Conservation (phyloP, 2,113 vertebrate species). For the Rhinoptilus africanus region DNA sequence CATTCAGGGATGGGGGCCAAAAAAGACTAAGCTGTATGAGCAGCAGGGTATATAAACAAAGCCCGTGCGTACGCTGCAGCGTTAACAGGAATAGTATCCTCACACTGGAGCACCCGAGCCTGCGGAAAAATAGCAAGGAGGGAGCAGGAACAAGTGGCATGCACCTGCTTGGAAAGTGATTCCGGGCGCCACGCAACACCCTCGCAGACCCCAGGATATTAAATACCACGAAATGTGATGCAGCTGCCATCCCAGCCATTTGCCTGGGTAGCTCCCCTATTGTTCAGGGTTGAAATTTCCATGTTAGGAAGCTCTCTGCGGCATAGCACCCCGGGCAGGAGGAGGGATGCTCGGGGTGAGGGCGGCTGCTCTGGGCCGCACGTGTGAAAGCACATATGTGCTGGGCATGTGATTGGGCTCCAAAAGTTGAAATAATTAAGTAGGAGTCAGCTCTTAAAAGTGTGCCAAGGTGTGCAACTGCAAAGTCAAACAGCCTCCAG, state of each 20-base stretch:
- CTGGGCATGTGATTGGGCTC: background rate
- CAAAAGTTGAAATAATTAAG: background rate
- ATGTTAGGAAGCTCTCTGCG: background rate
- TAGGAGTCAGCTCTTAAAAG: background rate
- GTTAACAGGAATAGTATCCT: background rate
- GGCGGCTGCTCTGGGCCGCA: rapidly evolving
- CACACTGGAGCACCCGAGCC: rapidly evolving
- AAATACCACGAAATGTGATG: background rate
- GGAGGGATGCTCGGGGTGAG: background rate
- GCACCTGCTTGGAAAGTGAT: background rate
- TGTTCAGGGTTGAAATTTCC: background rate
- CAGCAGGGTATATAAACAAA: background rate
- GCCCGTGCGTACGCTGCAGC: rapidly evolving
- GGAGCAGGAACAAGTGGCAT: background rate
- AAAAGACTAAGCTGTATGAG: background rate
- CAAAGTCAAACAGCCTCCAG: background rate
- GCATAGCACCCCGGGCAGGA: background rate
- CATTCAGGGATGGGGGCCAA: background rate
- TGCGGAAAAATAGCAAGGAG: rapidly evolving
- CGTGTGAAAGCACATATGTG: rapidly evolving
- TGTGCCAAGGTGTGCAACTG: background rate
- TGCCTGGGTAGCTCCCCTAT: background rate
- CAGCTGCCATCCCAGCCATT: background rate
- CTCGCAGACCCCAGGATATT: background rate
- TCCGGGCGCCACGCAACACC: background rate